These are phyloP conservation scores for Harmothoe impar DNA, from an alignment of 2,888 invertebrate genomes.

Conservation along the genomic window DNA sequence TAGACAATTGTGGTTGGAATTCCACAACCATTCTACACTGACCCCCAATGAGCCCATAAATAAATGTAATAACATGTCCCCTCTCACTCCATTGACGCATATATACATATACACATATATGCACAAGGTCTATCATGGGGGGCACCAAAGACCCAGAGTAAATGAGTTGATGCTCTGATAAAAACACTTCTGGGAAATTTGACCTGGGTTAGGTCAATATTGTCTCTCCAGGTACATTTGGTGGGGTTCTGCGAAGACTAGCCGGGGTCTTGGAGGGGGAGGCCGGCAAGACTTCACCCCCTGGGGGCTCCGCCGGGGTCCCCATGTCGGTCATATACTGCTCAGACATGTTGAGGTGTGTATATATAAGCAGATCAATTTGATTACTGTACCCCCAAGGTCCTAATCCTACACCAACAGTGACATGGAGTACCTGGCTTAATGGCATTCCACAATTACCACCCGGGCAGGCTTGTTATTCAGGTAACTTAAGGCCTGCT, in stretches of 20 bases:
- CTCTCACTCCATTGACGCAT: no score
- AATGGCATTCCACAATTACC: conserved; percentile 34
- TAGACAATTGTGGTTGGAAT: no score
- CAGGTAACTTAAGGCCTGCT: not conserved
- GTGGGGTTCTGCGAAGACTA: not conserved
- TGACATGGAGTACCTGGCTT: conserved; percentile 31
- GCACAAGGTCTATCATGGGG: no score
- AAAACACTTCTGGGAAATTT: conserved; percentile 30
- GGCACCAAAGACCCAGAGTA: not conserved
- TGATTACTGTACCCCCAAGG: conserved; percentile 35
- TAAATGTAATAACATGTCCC: no score
- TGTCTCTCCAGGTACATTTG: not conserved
- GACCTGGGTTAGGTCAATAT: conserved; percentile 24
- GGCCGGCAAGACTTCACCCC: not conserved
- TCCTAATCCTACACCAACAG: conserved; percentile 14
- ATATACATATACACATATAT: no score
- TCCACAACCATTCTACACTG: no score
- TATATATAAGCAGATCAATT: conserved; percentile 37
- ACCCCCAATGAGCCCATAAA: no score
- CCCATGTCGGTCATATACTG: not conserved
- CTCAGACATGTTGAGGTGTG: not conserved
- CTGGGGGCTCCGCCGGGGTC: not conserved
- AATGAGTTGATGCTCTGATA: conserved; percentile 8
- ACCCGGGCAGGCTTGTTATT: not conserved
- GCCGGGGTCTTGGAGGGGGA: not conserved